Conservation (phyloP, 2,797 vertebrate genomes). For the Agapornis canus region DNA sequence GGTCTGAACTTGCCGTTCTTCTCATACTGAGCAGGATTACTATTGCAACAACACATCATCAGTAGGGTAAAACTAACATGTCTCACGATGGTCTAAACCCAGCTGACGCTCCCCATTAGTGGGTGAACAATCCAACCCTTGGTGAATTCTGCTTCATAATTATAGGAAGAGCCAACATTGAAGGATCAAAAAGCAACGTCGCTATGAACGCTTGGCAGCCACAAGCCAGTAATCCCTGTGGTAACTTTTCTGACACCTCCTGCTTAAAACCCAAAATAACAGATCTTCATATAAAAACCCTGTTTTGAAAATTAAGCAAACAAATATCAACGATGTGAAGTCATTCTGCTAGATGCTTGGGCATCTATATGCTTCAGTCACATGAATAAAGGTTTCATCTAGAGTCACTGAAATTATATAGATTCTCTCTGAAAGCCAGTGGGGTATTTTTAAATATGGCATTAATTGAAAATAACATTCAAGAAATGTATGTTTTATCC, state of each 20-base stretch:
- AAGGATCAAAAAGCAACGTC: no score
- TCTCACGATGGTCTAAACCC: no score
- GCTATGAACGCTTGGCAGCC: neutral
- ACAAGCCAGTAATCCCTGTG: no score
- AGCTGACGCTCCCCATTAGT: no score
- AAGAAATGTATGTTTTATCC: neutral
- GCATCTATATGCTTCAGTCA: neutral
- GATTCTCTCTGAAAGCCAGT: neutral
- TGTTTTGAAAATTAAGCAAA: neutral
- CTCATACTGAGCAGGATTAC: no score
- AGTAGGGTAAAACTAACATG: no score
- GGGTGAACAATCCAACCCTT: no score
- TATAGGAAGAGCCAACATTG: no score
- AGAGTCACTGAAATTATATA: neutral
- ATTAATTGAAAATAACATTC: neutral
- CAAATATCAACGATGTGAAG: neutral
- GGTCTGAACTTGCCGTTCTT: no score
- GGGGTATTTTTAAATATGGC: rapidly evolving
- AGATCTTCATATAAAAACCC: neutral
- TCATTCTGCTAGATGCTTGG: neutral
- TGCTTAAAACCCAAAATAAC: neutral
- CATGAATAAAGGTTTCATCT: neutral
- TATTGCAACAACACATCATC: no score
- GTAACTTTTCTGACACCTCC: no score
- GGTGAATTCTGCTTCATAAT: no score